These are phyloP conservation scores for Myotis lucifugus DNA, from an alignment of 2,113 vertebrate genomes.

Conservation along the genomic window DNA sequence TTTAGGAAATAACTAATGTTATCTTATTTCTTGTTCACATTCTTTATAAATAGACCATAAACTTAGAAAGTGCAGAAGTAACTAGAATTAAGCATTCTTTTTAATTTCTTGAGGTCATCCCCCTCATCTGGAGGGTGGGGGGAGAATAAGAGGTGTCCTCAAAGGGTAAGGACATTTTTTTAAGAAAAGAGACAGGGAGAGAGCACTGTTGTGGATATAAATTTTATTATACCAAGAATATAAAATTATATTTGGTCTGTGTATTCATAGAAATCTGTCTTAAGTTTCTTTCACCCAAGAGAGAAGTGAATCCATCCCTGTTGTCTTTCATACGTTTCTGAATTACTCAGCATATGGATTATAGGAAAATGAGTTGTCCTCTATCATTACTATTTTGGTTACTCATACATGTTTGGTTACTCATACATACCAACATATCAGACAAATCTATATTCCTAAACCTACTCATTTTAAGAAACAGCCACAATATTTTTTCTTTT, in stretches of 20 bases:
- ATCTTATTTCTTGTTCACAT: background rate
- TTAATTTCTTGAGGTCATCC: background rate
- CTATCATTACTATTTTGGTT: background rate
- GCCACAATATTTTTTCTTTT: constrained; percentile 47
- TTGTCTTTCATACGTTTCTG: background rate
- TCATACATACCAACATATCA: background rate
- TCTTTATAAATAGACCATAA: background rate
- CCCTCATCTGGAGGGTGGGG: background rate
- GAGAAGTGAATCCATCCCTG: background rate
- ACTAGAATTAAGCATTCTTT: background rate
- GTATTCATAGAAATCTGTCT: background rate
- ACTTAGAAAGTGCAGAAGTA: constrained; percentile 8
- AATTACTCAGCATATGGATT: background rate
- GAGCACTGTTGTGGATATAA: background rate
- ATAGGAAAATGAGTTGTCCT: background rate
- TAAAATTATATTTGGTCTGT: background rate
- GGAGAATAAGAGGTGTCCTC: background rate
- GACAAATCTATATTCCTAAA: constrained; percentile 40
- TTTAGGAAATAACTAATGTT: constrained; percentile 34
- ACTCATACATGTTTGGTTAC: constrained; percentile 6
- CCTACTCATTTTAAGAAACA: constrained; percentile 29
- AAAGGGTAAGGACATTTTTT: background rate
- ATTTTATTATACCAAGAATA: constrained; percentile 21
- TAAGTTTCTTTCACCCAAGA: background rate
- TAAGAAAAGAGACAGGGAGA: constrained; percentile 5